Conservation (phyloP, 2,797 vertebrate genomes). For the Platyrinchus mystaceus region DNA sequence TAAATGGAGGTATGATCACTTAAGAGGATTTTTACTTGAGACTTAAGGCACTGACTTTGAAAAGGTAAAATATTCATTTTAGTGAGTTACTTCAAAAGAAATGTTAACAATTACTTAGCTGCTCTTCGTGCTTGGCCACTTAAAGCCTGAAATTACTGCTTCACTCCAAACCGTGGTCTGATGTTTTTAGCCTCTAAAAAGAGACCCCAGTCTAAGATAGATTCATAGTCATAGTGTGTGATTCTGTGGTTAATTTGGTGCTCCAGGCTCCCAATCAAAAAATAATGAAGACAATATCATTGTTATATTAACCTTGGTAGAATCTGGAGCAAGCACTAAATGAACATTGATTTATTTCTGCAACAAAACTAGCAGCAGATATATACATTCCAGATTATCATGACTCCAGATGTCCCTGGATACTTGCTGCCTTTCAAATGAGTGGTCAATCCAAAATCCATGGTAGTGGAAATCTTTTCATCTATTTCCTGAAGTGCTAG, state of each 20-base stretch:
- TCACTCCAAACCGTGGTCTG: not conserved
- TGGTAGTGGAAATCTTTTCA: not conserved
- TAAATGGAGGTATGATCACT: rapidly evolving
- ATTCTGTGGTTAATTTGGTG: not conserved
- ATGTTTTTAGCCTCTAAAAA: not conserved
- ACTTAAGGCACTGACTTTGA: not conserved
- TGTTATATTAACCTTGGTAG: not conserved
- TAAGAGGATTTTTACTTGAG: not conserved
- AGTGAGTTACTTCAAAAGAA: not conserved
- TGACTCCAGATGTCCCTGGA: not conserved
- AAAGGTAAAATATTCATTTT: not conserved
- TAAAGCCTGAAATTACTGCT: not conserved
- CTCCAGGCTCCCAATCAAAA: not conserved
- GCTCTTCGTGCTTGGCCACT: rapidly evolving
- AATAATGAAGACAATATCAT: not conserved
- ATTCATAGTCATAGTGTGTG: not conserved
- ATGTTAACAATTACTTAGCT: not conserved
- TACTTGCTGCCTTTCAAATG: not conserved
- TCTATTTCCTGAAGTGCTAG: not conserved
- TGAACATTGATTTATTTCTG: not conserved
- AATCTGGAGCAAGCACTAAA: not conserved
- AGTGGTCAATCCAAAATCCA: not conserved
- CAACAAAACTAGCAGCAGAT: not conserved
- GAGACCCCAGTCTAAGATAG: not conserved
- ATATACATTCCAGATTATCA: not conserved